Conservation (phyloP, 2,888 invertebrate species). For the Agonopterix alstromeriana region DNA sequence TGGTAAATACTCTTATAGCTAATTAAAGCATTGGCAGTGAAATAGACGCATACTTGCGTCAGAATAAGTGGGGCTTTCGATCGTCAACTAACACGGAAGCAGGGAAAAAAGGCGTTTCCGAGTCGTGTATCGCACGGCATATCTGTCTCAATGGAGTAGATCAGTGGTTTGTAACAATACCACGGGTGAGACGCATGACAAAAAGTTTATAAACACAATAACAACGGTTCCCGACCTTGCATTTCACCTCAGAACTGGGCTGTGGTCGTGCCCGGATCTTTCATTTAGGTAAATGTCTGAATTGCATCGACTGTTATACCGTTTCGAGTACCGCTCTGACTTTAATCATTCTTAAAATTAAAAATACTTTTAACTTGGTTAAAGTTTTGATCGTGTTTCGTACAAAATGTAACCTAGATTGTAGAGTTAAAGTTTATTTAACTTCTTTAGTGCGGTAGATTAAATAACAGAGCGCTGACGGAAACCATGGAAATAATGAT, state of each 20-base stretch:
- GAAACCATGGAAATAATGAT: too few relatives aligned
- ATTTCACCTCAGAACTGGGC: slow-evolving; percentile 59
- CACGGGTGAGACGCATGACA: slow-evolving; percentile 56
- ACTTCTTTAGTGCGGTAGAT: too few relatives aligned
- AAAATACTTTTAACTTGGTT: slow-evolving; percentile 5
- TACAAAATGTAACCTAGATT: not conserved
- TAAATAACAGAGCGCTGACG: too few relatives aligned
- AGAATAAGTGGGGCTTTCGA: slow-evolving; percentile 51
- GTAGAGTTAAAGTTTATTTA: not conserved
- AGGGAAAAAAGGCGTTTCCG: slow-evolving; percentile 39
- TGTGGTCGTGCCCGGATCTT: slow-evolving; percentile 55
- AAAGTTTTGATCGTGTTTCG: slow-evolving; percentile 10
- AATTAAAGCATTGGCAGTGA: slow-evolving; percentile 24
- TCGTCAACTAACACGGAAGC: slow-evolving; percentile 54
- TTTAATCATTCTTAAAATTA: slow-evolving; percentile 39
- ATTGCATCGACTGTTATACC: slow-evolving; percentile 60
- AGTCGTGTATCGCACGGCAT: slow-evolving; percentile 60
- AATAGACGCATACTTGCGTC: slow-evolving; percentile 46
- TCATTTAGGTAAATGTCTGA: slow-evolving; percentile 43
- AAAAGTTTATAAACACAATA: slow-evolving; percentile 60
- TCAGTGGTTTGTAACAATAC: slow-evolving; percentile 53
- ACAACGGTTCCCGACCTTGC: slow-evolving; percentile 56
- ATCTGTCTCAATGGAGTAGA: slow-evolving; percentile 61
- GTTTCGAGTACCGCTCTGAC: slow-evolving; percentile 57
- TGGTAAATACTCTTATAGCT: slow-evolving; percentile 24